Evolutionary conservation across 2,113 vertebrate genomes (phyloP), one percentile per base, ranked within the genome.

Genomic region (Ursus arctos): DNA sequence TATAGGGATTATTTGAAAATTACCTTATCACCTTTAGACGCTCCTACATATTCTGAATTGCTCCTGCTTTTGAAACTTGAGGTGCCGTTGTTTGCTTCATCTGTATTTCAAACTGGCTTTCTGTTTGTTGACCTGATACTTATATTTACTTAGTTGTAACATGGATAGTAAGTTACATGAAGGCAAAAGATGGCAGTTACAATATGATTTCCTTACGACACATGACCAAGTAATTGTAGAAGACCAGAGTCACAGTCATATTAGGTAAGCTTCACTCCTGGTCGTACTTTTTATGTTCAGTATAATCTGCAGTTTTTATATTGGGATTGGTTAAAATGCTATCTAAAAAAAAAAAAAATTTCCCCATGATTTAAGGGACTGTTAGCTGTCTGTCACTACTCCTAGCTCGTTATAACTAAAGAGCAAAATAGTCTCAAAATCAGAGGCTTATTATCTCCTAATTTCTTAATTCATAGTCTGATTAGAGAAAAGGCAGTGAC

Each of bases 1-100:
- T 82, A 28, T 67, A 71, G 36, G 69, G 47, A 87, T 95, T 95
- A 76, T 81, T 92, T 91, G 87, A 18, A 84, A 90, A 88, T 88
- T 69, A 74, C 33, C 59, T 53, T 92, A 77, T 94, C 84, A 88
- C 31, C 10, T 16, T 36, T 90, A 21, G 1, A 9, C 3, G 53
- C 74, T 94, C 7, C 24, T 57, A 40, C 43, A 72, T 1, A 51
- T 65, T 95, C 91, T 59, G 69, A 93, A 67, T 69, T 96, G 65
- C 18, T 43, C 3, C 69, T 72, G 31, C 71, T 81, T 7, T 76
- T 65, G 33, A 95, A 72, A 85, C 49, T 87, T 9, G 11, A 55
- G 12, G 18, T 51, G 49, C 21, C 22, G 81, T 80, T 80, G 11
- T 11, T 88, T 91, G 40, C 24, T 97, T 90, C 59, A 24, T 95